Evolutionary conservation across 2,113 vertebrate species (phyloP), one percentile per base, ranked within the genome.

Genomic region (Hippocampus comes): DNA sequence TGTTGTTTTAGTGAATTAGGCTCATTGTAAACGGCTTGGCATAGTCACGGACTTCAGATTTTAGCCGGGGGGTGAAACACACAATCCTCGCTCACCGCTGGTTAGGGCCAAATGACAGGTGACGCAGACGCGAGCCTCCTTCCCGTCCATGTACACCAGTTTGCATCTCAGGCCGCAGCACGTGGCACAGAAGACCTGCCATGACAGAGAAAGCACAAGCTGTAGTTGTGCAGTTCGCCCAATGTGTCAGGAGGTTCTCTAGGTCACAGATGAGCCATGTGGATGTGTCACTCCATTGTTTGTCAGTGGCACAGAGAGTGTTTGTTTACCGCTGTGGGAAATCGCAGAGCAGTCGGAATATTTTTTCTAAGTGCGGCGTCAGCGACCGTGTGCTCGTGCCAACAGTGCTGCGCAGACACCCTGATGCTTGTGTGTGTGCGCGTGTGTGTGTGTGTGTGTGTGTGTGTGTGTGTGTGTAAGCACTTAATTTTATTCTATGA

Each of bases 121-220:
- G 51, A 99, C 91, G 86, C 97, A 99, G 61, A 99, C 97, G 27
- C 97, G 89, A 5, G 96, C 97, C 83, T 99, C 97, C 80, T 98
- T 99, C 72, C 93, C 91, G 82, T 99, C 97, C 97, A 99, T 97
- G 89, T 98, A 97, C 48, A 91, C 80, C 75, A 99, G 91, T 70
- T 94, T 94, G 90, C 95, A 96, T 89, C 96, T 99, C 78, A 97
- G 90, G 87, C 94, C 96, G 84, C 97, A 99, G 90, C 97, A 99
- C 0, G 95, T 84, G 0, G 96, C 96, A 81, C 97, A 99, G 48
- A 98, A 99, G 67, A 99, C 97, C 97, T 99, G 23, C 9, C 66
- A 87, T 9, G 2, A 27, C 27, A 69, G 17, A 11, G 17, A 20
- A 34, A 34, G 59, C 59, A 10, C 6, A 63, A 63, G 34, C 9